Conservation (phyloP, 1,140 invertebrate genomes). For the Drosophila sturtevanti region DNA sequence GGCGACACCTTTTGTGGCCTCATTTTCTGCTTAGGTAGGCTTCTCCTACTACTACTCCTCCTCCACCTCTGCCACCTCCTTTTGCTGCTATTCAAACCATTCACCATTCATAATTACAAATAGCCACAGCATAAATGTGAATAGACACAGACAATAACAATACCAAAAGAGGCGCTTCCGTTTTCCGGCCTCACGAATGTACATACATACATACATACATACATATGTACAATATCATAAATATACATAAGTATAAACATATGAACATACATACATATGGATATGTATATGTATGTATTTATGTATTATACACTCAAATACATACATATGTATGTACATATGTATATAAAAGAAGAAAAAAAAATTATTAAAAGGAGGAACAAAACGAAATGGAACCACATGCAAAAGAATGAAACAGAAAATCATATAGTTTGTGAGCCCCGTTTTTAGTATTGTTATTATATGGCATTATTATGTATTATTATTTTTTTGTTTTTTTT, state of each 20-base stretch:
- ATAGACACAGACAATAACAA: slow-evolving; percentile 56
- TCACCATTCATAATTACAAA: slow-evolving; percentile 61
- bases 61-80: neutral
- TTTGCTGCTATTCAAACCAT: slow-evolving; percentile 20
- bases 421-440: neutral
- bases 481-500: slow-evolving; percentile 5
- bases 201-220: too few relatives aligned
- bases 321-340: too few relatives aligned
- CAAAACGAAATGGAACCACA: neutral
- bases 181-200: slow-evolving; percentile 52
- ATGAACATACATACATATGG: too few relatives aligned
- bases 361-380: neutral
- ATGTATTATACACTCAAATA: too few relatives aligned
- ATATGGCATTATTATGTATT: slow-evolving; percentile 12
- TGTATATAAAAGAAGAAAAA: neutral
- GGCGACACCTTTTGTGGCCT: slow-evolving; percentile 56
- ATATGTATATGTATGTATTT: too few relatives aligned
- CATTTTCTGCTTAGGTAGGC: neutral
- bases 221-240: too few relatives aligned
- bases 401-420: neutral
- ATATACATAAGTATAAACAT: too few relatives aligned
- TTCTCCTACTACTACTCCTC: neutral
- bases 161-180: slow-evolving; percentile 70
- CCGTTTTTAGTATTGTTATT: neutral
- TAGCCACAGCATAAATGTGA: slow-evolving; percentile 46